Percentiles rank a stretch among this genome's conserved stretches.
Evolutionary conservation across 2,113 vertebrate species (phyloP).

Genomic region (Nestor notabilis): DNA sequence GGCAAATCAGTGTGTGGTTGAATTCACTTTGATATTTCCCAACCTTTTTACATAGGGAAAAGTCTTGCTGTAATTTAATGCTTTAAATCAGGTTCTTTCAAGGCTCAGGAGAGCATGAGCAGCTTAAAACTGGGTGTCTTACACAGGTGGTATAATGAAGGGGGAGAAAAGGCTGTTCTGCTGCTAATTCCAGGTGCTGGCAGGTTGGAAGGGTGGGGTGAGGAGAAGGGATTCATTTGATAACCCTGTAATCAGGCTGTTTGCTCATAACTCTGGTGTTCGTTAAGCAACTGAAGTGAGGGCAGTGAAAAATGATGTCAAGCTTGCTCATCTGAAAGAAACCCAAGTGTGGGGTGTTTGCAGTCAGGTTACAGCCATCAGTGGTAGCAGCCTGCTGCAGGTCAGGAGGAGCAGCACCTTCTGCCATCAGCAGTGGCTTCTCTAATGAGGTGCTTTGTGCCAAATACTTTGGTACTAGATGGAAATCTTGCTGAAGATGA

Average conservation of each 20-base stretch:
- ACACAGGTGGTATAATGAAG: rapidly evolving
- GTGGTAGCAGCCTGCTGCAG: neutral
- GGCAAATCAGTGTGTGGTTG: neutral
- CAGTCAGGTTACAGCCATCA: neutral
- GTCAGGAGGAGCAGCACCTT: neutral
- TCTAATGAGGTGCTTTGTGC: neutral
- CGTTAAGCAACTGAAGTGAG: neutral
- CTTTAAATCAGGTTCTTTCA: neutral
- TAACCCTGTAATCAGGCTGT: neutral
- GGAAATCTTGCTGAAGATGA: neutral
- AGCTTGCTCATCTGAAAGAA: neutral
- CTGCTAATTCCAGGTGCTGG: neutral
- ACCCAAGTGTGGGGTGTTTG: neutral
- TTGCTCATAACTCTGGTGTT: neutral
- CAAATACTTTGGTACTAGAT: neutral
- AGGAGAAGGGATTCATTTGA: neutral
- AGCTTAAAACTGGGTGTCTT: neutral
- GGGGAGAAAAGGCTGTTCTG: neutral
- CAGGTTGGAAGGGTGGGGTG: neutral
- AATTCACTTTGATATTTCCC: neutral
- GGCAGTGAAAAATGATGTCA: neutral
- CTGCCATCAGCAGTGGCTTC: neutral
- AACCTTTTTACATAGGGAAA: neutral
- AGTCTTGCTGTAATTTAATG: neutral
- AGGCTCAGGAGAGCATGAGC: neutral